Base-by-base conservation (phyloP, 2,888 invertebrate genomes). In the Drosophila cyrtoloma region DNA sequence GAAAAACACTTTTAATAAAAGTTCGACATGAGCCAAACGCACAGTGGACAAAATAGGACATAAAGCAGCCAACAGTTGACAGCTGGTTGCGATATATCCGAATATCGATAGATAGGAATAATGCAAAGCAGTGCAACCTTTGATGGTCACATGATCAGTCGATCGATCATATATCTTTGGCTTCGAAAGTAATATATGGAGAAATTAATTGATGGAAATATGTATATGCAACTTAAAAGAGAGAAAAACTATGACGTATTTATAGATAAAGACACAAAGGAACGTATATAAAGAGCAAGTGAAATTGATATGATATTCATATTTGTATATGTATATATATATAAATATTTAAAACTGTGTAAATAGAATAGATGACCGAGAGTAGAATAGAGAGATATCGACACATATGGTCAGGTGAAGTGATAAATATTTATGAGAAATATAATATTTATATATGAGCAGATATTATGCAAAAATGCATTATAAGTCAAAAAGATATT, bases 1-100 rank as follows among this genome's bases (percentile, higher is more conserved):
- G 67, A 71, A 79, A 81, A 82, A 82, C 76, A 79, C 79, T 82
- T 81, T 81, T 81, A 76, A 81, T 81, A 81, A 81, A 74, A 81
- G 75, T 79, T 82, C 63, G 71, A 73, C 79, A 79, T 72, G 72
- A 67, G 64, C 75, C 50, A 67, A 66, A 60, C 51, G 28, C 72
- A 81, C 75, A 69, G 73, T 79, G 75, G 52, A 4, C 26, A 26
- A 47, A 47, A 47, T 16, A 9, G 26, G 47, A 5, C 16, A 26
- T 16, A 47, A 9, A 16, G 7, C 47, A 47, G 26, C 26, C 26
- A 16, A 9, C 16, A 47, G 22, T 22, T 26, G 4, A 5, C 47
- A 47, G 22, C 9, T 26, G 26, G 7, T 47, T 47, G 47, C 7
- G 26, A 47, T 5, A 26, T 47, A 47, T 26, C 22, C 7, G 16